phyloP scores from a whole-genome alignment of 2,113 vertebrate species.

The Actenoides hombroni region DNA sequence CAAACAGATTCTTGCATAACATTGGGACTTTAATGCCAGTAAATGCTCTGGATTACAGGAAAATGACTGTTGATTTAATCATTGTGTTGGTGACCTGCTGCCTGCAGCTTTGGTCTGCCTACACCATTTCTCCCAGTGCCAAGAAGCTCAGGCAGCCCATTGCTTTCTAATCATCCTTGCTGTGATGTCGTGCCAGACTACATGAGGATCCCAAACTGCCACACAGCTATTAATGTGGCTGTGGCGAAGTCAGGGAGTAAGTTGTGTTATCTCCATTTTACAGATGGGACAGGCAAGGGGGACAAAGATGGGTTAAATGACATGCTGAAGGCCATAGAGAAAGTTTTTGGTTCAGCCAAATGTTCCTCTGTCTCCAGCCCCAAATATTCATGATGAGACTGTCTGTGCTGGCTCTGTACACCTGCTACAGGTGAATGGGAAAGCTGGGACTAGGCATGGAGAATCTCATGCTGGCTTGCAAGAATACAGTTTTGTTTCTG shows the following conservation, averaged over 20 bases:
- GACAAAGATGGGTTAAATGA: background rate
- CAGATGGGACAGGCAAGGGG: background rate
- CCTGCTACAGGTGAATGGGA: background rate
- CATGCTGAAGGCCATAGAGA: background rate
- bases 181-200: background rate
- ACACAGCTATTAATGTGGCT: background rate
- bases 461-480: background rate
- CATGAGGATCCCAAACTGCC: background rate
- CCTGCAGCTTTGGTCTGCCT: background rate
- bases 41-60: background rate
- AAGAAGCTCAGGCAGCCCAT: background rate
- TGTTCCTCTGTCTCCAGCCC: background rate
- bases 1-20: background rate
- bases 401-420: accelerated
- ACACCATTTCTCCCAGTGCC: background rate
- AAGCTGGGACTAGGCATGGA: background rate
- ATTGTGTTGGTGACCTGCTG: background rate
- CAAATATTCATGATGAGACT: background rate
- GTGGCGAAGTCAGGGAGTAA: background rate
- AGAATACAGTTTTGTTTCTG: background rate
- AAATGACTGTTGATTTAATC: background rate
- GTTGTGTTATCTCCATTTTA: background rate
- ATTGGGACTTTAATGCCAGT: background rate
- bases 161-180: background rate
- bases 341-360: background rate